Evolutionary conservation across 2,888 invertebrate genomes (phyloP).

Genomic region (Leptinotarsa peninsularis): DNA sequence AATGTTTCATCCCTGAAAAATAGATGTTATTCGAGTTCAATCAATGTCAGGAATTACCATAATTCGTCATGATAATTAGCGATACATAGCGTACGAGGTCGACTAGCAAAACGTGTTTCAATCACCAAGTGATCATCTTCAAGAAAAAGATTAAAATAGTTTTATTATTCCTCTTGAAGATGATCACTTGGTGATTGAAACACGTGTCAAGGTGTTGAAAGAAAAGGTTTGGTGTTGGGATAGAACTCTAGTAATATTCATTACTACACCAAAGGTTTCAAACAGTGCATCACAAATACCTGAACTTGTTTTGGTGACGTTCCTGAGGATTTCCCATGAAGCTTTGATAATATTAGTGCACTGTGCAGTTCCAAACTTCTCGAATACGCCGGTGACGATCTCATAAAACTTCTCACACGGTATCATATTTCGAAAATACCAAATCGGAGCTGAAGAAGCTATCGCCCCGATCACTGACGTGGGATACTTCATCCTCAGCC

Average conservation of each 20-base stretch:
- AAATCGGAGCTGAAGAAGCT: slow-evolving; percentile 92
- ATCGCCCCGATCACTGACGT: slow-evolving; percentile 88
- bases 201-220: too few relatives aligned
- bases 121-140: too few relatives aligned
- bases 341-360: slow-evolving; percentile 80
- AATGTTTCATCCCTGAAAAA: slow-evolving; percentile 68
- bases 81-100: too few relatives aligned
- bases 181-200: too few relatives aligned
- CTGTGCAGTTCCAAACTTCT: slow-evolving; percentile 61
- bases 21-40: background rate
- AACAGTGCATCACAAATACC: slow-evolving; percentile 25
- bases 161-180: too few relatives aligned
- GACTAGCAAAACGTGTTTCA: too few relatives aligned
- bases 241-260: too few relatives aligned
- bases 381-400: slow-evolving; percentile 84
- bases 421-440: slow-evolving; percentile 84
- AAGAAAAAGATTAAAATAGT: too few relatives aligned
- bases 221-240: too few relatives aligned
- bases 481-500: slow-evolving; percentile 97
- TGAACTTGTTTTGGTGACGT: slow-evolving; percentile 49
- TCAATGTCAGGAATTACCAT: too few relatives aligned
- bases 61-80: too few relatives aligned
- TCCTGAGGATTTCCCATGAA: slow-evolving; percentile 85
- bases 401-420: slow-evolving; percentile 81
- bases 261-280: too few relatives aligned